These are phyloP conservation scores for Gallinago jamesoni DNA, from an alignment of 2,113 vertebrate species.

Conservation along the genomic window DNA sequence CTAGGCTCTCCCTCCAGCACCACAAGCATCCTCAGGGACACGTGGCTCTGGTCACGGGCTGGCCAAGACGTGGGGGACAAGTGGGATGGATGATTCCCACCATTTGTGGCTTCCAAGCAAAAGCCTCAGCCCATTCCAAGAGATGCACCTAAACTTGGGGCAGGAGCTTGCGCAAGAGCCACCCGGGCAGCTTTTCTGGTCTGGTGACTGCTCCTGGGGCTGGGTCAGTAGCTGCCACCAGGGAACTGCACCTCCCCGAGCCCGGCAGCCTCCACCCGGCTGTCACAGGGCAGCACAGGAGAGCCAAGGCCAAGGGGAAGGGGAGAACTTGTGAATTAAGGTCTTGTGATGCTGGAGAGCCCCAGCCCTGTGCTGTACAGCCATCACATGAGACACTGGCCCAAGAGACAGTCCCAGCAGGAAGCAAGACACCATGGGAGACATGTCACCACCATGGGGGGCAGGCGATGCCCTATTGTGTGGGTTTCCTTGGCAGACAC, in stretches of 20 bases:
- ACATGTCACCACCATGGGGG: rapidly evolving
- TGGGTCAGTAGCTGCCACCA: too few species aligned
- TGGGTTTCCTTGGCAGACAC: neutral
- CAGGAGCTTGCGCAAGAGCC: rapidly evolving
- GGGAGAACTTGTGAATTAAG: neutral
- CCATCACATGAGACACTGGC: too few species aligned
- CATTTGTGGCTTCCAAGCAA: neutral
- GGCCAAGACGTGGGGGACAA: rapidly evolving
- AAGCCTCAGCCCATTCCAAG: neutral
- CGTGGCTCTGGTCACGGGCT: rapidly evolving
- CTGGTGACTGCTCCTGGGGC: neutral
- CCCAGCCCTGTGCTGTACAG: rapidly evolving
- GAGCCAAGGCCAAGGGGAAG: rapidly evolving
- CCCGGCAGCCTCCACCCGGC: rapidly evolving
- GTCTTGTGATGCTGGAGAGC: neutral
- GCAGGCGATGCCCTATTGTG: neutral
- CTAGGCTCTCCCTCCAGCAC: neutral
- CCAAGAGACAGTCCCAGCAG: neutral
- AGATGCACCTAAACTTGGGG: neutral
- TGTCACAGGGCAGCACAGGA: neutral
- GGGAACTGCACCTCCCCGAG: rapidly evolving
- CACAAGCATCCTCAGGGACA: rapidly evolving
- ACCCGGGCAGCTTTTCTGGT: neutral
- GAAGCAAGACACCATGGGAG: too few species aligned
- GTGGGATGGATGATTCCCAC: neutral